Evolutionary conservation across 2,113 vertebrate species (phyloP).

Genomic region (Austrofundulus limnaeus): DNA sequence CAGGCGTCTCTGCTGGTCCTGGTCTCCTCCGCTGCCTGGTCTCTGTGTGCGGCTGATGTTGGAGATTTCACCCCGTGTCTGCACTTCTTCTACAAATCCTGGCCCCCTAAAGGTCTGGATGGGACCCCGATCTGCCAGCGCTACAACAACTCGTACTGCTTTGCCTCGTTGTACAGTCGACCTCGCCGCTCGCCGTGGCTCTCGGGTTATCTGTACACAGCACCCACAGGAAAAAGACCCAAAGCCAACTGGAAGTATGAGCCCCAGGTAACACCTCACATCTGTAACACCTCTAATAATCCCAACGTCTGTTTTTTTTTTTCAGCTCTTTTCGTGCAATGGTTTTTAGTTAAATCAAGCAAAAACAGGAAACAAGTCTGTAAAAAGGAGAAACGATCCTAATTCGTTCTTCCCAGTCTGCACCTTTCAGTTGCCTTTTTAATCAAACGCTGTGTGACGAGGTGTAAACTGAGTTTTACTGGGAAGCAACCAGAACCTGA

Average conservation of each 20-base stretch:
- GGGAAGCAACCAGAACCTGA: no score
- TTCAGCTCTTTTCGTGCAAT: no score
- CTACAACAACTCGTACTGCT: conserved; percentile 59
- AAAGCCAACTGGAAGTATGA: conserved; percentile 69
- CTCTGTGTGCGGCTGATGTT: conserved; percentile 47
- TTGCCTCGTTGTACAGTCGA: conserved; percentile 72
- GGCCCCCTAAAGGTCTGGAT: conserved; percentile 63
- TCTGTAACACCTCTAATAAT: no score
- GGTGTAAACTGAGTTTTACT: no score
- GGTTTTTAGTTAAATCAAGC: no score
- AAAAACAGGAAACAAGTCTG: neutral
- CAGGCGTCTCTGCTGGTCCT: neutral
- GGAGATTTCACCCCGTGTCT: conserved; percentile 67
- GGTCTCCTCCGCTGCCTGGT: conserved; percentile 3
- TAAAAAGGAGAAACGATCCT: neutral
- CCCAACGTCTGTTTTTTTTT: no score
- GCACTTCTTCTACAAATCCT: conserved; percentile 62
- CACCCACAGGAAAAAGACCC: conserved; percentile 61
- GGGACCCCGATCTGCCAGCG: conserved; percentile 73
- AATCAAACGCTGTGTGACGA: no score
- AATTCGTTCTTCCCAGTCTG: no score
- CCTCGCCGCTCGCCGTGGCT: conserved; percentile 65
- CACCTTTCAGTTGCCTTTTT: no score
- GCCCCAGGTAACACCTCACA: conserved; percentile 77
- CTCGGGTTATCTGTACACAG: conserved; percentile 65